Conservation (phyloP, 2,113 vertebrate species). For the Aviceda subcristata region DNA sequence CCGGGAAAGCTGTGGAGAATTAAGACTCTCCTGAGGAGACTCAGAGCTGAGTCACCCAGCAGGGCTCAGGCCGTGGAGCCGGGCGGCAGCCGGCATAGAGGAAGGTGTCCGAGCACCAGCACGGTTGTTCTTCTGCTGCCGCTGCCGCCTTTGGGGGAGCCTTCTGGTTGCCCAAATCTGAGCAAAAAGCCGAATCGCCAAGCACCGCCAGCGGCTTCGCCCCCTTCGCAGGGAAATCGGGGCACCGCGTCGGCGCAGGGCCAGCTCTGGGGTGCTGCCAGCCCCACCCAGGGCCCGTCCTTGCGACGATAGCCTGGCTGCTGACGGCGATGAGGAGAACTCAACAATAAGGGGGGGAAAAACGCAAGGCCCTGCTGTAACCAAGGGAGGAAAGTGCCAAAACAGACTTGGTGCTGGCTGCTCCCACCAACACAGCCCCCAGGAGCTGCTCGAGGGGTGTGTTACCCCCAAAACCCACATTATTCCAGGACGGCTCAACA, state of each 20-base stretch:
- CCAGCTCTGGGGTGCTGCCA: background rate
- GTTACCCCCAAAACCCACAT: background rate
- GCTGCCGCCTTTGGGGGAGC: background rate
- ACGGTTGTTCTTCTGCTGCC: background rate
- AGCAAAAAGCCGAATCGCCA: accelerated
- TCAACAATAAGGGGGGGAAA: background rate
- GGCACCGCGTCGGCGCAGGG: background rate
- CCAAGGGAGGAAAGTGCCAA: background rate
- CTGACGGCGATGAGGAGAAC: background rate
- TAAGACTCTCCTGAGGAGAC: background rate
- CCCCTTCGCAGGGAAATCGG: background rate
- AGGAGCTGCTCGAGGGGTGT: background rate
- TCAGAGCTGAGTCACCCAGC: conserved; percentile 29
- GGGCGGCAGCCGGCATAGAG: background rate
- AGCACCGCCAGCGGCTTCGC: accelerated
- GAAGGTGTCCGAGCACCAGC: background rate
- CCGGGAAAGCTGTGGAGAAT: background rate
- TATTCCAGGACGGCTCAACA: accelerated
- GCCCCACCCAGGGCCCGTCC: background rate
- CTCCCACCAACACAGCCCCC: accelerated
- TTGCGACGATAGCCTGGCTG: background rate
- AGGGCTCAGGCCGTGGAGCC: background rate
- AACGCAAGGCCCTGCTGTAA: accelerated
- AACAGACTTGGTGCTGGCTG: background rate
- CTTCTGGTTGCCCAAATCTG: accelerated